A percentile compares a stretch with the other conserved stretches of the same genome.
Evolutionary conservation across 2,797 vertebrate species (phyloP).

Genomic region (Clarias platycephalus): DNA sequence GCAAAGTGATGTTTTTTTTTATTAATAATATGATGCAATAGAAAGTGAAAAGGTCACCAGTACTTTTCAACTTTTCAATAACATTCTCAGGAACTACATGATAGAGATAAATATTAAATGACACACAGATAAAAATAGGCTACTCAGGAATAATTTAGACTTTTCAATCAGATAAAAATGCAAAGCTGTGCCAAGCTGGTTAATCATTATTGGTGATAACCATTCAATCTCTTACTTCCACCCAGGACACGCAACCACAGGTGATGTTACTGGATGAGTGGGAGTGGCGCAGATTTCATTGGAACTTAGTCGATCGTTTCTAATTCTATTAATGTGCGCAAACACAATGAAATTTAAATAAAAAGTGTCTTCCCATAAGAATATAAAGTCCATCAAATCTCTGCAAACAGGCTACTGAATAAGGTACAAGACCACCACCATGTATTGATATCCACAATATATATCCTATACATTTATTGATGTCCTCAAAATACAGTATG

Average conservation of each 20-base stretch:
- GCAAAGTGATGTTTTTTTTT: no score
- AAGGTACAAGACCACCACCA: neutral
- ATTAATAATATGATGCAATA: neutral
- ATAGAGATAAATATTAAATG: neutral
- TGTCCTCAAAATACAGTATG: neutral
- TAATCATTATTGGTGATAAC: constrained; percentile 32
- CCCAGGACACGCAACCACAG: constrained; percentile 13
- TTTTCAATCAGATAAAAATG: constrained; percentile 9
- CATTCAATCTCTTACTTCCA: constrained; percentile 18
- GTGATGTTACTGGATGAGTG: neutral
- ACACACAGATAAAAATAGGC: neutral
- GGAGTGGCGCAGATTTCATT: neutral
- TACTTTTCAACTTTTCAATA: neutral
- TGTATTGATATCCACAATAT: neutral
- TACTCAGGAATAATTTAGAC: neutral
- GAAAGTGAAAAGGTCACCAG: neutral
- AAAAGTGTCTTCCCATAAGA: no score
- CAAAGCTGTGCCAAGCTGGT: neutral
- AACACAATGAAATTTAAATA: no score
- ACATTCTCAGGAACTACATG: neutral
- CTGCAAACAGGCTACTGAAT: no score
- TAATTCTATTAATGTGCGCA: neutral
- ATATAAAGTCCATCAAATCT: no score
- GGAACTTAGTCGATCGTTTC: neutral
- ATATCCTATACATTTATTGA: no score